Evolutionary conservation across 1,140 invertebrate genomes (phyloP).

Genomic region (Papilio xuthus): DNA sequence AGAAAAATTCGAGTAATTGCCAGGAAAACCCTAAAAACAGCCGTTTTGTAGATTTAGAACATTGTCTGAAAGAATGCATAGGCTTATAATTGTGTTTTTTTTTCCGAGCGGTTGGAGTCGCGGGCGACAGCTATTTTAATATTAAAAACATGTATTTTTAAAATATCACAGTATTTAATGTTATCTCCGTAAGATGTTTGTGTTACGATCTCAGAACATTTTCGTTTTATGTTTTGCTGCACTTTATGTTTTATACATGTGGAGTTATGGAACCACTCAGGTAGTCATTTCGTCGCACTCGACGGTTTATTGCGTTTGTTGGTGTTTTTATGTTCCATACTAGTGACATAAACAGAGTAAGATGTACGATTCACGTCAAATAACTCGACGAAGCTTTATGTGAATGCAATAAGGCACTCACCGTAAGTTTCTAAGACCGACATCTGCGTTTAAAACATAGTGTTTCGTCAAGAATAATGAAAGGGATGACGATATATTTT

Average conservation of each 20-base stretch:
- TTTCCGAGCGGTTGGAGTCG: too few species aligned
- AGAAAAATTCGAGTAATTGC: too few species aligned
- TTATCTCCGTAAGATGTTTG: neutral
- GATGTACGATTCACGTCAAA: neutral
- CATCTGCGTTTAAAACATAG: too few species aligned
- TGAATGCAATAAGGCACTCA: slow-evolving; percentile 10
- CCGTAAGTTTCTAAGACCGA: too few species aligned
- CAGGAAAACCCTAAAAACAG: too few species aligned
- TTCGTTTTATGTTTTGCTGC: slow-evolving; percentile 25
- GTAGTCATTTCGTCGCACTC: slow-evolving; percentile 25
- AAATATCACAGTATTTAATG: neutral
- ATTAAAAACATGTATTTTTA: neutral
- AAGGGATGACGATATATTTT: too few species aligned
- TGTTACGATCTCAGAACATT: slow-evolving; percentile 22
- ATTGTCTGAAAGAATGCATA: too few species aligned
- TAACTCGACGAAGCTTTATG: neutral
- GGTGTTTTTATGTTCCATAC: neutral
- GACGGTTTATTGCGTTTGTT: slow-evolving; percentile 27
- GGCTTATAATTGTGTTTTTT: too few species aligned
- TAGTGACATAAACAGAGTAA: slow-evolving; percentile 21
- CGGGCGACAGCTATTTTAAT: neutral
- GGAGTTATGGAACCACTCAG: slow-evolving; percentile 34
- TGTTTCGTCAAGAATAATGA: too few species aligned
- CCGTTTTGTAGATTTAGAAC: too few species aligned
- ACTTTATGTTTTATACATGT: slow-evolving; percentile 25